Percentiles rank a stretch among this genome's conserved stretches.
phyloP scores from a whole-genome alignment of 2,888 invertebrate genomes.

The Ophonus ardosiacus region DNA sequence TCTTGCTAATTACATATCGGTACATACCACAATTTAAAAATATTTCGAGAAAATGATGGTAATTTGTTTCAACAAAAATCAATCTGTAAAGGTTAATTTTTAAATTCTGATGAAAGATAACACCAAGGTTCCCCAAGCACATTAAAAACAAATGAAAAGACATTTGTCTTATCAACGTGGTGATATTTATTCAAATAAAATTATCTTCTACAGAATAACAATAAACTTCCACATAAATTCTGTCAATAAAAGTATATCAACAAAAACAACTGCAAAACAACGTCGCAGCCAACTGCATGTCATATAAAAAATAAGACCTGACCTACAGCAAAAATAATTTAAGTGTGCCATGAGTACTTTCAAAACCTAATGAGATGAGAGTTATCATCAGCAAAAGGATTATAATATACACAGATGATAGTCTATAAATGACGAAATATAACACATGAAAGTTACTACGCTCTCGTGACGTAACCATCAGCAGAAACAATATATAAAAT shows the following conservation, averaged over 20 bases:
- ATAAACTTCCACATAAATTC: slow-evolving; percentile 1
- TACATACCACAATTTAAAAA: slow-evolving; percentile 4
- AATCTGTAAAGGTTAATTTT: not conserved
- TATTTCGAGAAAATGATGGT: slow-evolving; percentile 14
- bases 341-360: slow-evolving; percentile 42
- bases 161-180: slow-evolving; percentile 6
- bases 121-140: slow-evolving; percentile 5
- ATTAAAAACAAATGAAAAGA: slow-evolving; percentile 25
- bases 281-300: slow-evolving; percentile 17
- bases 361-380: slow-evolving; percentile 24
- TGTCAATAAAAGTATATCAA: not conserved
- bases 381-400: slow-evolving; percentile 24
- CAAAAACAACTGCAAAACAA: slow-evolving; percentile 7
- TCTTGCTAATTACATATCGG: slow-evolving; percentile 11
- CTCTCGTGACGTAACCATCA: slow-evolving; percentile 20
- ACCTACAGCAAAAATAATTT: slow-evolving; percentile 40
- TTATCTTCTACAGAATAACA: slow-evolving; percentile 16
- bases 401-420: not conserved
- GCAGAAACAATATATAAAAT: not conserved
- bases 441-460: slow-evolving; percentile 1
- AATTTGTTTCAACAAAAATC: slow-evolving; percentile 34
- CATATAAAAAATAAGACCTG: slow-evolving; percentile 24
- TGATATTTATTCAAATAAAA: slow-evolving; percentile 20
- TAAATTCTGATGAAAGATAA: slow-evolving; percentile 12
- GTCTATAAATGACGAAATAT: slow-evolving; percentile 21